A percentile compares a stretch with the other conserved stretches of the same genome.
These are phyloP conservation scores for Scaptomyza hsui DNA, from an alignment of 1,140 invertebrate genomes.

Conservation along the genomic window DNA sequence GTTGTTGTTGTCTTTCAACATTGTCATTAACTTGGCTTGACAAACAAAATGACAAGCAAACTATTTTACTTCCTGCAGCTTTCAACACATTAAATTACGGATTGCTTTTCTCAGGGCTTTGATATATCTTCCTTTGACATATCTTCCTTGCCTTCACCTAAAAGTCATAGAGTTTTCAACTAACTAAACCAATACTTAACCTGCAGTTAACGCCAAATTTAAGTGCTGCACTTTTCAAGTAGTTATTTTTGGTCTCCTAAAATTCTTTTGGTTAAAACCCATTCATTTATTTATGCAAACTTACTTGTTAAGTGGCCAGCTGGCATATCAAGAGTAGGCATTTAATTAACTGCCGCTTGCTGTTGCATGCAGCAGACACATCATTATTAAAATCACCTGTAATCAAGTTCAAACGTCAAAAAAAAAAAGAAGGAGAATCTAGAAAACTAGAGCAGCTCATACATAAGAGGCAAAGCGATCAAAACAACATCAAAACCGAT, in stretches of 20 bases:
- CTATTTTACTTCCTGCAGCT: conserved; percentile 2
- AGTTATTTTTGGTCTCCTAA: background rate
- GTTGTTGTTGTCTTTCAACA: conserved; percentile 10
- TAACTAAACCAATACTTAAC: background rate
- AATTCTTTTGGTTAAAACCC: conserved; percentile 2
- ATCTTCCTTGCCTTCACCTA: too few species aligned
- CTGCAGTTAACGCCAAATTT: background rate
- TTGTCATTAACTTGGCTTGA: conserved; percentile 18
- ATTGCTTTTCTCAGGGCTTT: too few species aligned
- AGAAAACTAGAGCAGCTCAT: conserved; percentile 66
- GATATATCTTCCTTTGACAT: too few species aligned
- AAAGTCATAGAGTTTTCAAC: too few species aligned
- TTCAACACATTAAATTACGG: background rate
- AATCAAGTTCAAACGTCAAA: conserved; percentile 82
- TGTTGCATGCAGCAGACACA: conserved; percentile 60
- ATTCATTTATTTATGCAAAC: conserved; percentile 42
- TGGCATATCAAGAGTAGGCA: conserved; percentile 34
- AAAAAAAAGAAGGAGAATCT: conserved; percentile 13
- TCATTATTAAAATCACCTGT: conserved; percentile 81
- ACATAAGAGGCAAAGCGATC: conserved; percentile 50
- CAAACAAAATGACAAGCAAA: conserved; percentile 3
- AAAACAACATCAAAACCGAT: conserved; percentile 82
- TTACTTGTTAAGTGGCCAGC: conserved; percentile 66
- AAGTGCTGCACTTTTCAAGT: background rate
- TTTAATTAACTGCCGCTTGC: conserved; percentile 29